These are phyloP conservation scores for Aplysina aerophoba DNA, from an alignment of 37 sponge, comb jelly and placozoan genomes.

Conservation along the genomic window DNA sequence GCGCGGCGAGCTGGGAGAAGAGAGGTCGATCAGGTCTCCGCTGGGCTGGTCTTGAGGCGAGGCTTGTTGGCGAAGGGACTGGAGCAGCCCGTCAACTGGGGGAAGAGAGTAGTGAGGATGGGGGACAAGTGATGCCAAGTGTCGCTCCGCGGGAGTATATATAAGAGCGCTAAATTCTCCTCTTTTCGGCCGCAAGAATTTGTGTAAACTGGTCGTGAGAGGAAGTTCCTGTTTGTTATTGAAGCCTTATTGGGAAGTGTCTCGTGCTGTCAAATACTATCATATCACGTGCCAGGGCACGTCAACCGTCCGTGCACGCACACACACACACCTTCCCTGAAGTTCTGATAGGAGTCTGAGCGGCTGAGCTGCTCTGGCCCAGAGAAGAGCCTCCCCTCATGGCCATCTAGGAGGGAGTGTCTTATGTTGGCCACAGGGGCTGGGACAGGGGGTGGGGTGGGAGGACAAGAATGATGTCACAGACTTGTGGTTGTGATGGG, in stretches of 20 bases:
- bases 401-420: constrained; percentile 31
- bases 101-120: not conserved
- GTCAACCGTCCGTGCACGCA: not conserved
- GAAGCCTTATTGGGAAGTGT: not conserved
- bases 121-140: not conserved
- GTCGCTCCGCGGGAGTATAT: not conserved
- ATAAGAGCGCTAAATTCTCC: not conserved
- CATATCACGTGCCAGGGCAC: too few relatives aligned
- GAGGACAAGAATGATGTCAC: not conserved
- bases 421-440: constrained; percentile 16
- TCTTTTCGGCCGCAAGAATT: not conserved
- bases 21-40: constrained; percentile 4
- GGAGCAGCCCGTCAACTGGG: constrained; percentile 5
- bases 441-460: constrained; percentile 22
- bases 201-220: not conserved
- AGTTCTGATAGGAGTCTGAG: constrained; percentile 16
- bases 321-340: not conserved
- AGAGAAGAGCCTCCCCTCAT: not conserved
- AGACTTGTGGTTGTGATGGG: too few relatives aligned
- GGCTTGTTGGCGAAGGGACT: not conserved
- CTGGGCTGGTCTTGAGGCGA: too few relatives aligned
- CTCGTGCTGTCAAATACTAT: too few relatives aligned
- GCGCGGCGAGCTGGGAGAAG: not conserved
- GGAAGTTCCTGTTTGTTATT: not conserved
- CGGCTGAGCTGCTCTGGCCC: not conserved